phyloP scores from a whole-genome alignment of 2,797 vertebrate species.

The Dicrostonyx torquatus region DNA sequence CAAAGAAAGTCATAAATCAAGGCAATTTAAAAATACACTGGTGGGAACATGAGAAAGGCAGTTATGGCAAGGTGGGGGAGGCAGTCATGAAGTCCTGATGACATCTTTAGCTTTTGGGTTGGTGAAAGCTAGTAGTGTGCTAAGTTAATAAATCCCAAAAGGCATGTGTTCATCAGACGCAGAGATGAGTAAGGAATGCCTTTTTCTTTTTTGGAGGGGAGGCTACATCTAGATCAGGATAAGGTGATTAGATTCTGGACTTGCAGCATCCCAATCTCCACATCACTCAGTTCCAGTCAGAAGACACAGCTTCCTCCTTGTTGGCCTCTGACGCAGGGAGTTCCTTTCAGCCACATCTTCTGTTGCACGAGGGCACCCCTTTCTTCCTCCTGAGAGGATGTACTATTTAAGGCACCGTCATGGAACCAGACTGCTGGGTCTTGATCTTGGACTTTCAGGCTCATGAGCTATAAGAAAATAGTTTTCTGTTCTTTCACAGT shows the following conservation, averaged over 20 bases:
- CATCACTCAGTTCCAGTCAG: not conserved
- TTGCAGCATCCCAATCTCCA: rapidly evolving
- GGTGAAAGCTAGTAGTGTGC: not conserved
- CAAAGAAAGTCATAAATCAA: not conserved
- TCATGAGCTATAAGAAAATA: not conserved
- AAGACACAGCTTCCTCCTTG: not conserved
- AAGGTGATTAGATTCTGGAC: too few species aligned
- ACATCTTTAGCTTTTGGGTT: not conserved
- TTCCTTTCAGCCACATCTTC: not conserved
- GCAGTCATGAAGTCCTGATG: not conserved
- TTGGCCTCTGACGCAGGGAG: not conserved
- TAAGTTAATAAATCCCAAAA: not conserved
- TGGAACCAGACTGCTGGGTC: not conserved
- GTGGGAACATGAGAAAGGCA: not conserved
- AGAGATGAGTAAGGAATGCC: not conserved
- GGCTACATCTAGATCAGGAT: not conserved
- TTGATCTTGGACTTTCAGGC: too few species aligned
- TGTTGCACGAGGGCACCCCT: too few species aligned
- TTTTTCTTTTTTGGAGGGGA: too few species aligned
- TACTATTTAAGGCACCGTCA: not conserved
- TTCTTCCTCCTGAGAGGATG: not conserved
- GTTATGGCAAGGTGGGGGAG: not conserved
- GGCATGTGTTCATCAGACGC: not conserved
- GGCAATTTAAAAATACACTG: not conserved
- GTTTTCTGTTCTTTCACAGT: not conserved